These are phyloP conservation scores for Drosophila ercepeae DNA, from an alignment of 1,140 invertebrate genomes.

Conservation along the genomic window DNA sequence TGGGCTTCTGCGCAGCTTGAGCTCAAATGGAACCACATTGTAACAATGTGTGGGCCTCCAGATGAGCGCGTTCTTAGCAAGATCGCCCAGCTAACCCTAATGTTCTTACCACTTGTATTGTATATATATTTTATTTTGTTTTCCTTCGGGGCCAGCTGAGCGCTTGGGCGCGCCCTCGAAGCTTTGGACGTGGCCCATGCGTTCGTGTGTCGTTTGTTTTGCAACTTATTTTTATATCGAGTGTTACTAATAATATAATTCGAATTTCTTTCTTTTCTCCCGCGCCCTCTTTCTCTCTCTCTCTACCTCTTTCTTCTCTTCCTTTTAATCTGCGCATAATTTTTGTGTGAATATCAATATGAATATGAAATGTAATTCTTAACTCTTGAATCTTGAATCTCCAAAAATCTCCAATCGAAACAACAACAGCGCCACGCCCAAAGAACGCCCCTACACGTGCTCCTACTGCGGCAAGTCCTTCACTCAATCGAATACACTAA, in stretches of 20 bases:
- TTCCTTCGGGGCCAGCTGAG: slow-evolving; percentile 81
- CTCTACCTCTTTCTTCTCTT: slow-evolving; percentile 25
- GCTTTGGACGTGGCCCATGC: slow-evolving; percentile 88
- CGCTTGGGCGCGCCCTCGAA: slow-evolving; percentile 85
- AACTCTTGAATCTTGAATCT: slow-evolving; percentile 61
- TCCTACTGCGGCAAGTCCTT: slow-evolving; percentile 89
- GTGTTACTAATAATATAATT: slow-evolving; percentile 79
- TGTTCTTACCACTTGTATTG: slow-evolving; percentile 44
- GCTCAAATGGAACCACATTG: slow-evolving; percentile 10
- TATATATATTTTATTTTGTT: slow-evolving; percentile 75
- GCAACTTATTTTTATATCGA: slow-evolving; percentile 53
- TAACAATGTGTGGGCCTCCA: background rate
- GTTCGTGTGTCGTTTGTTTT: slow-evolving; percentile 89
- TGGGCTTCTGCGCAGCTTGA: slow-evolving; percentile 1
- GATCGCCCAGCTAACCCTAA: slow-evolving; percentile 47
- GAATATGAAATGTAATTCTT: slow-evolving; percentile 20
- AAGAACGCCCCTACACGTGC: slow-evolving; percentile 87
- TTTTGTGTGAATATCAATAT: slow-evolving; percentile 40
- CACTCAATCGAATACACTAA: slow-evolving; percentile 85
- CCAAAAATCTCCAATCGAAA: slow-evolving; percentile 6
- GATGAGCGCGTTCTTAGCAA: background rate
- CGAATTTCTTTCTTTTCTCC: slow-evolving; percentile 68
- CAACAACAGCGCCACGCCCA: slow-evolving; percentile 77
- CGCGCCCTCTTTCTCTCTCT: slow-evolving; percentile 44
- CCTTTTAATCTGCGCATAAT: slow-evolving; percentile 30